A percentile compares a stretch with the other conserved stretches of the same genome.
These are phyloP conservation scores for Homarus gammarus DNA, from an alignment of 2,888 invertebrate genomes.

Conservation along the genomic window DNA sequence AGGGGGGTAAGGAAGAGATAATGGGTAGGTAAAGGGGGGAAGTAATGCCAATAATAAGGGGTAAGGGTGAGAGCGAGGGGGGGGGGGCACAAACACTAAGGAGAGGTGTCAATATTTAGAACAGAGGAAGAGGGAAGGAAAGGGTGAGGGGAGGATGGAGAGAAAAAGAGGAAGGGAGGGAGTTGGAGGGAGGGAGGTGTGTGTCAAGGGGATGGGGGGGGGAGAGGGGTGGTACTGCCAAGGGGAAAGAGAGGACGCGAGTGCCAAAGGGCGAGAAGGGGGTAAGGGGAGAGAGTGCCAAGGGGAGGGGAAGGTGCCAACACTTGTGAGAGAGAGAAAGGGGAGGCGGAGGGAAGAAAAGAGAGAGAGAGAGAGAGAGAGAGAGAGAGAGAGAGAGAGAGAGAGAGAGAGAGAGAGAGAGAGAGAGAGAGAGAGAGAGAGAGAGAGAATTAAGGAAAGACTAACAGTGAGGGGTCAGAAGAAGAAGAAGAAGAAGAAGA, in stretches of 20 bases:
- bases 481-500: not conserved
- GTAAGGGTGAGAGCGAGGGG: not conserved
- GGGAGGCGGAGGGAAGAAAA: not conserved
- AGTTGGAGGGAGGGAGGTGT: not conserved
- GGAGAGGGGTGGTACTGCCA: not conserved
- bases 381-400: slow-evolving; percentile 13
- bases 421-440: slow-evolving; percentile 7
- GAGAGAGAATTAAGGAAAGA: not conserved
- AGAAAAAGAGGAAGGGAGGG: not conserved
- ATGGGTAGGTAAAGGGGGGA: not conserved
- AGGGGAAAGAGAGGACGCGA: not conserved
- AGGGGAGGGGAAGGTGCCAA: not conserved
- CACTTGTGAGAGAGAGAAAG: slow-evolving; percentile 16
- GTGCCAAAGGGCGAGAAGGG: not conserved
- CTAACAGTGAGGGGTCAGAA: not conserved
- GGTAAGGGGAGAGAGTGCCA: not conserved
- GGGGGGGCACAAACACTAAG: not conserved
- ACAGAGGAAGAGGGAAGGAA: not conserved
- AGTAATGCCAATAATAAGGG: not conserved
- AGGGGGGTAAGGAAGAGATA: not conserved
- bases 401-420: slow-evolving; percentile 11
- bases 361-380: slow-evolving; percentile 7
- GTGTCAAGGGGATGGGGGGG: not conserved
- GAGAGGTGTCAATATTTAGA: no score
- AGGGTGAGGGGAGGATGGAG: not conserved